phyloP scores from a whole-genome alignment of 2,797 vertebrate genomes.

The Hoplostethus mediterraneus region DNA sequence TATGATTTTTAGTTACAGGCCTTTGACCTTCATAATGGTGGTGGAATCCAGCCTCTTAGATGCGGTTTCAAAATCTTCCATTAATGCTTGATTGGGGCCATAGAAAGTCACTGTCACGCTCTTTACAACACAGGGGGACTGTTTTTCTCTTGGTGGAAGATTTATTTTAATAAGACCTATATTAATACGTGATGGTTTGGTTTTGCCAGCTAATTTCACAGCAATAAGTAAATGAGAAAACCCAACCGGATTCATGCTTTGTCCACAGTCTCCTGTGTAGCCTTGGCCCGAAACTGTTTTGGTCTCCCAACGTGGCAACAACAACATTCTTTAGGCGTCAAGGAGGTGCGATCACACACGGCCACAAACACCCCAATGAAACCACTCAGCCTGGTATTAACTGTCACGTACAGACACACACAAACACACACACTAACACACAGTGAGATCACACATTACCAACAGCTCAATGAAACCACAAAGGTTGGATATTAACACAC shows the following conservation, averaged over 20 bases:
- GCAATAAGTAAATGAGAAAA: neutral
- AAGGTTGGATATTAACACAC: neutral
- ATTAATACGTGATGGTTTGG: neutral
- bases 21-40: conserved; percentile 30
- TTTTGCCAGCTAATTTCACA: neutral
- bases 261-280: neutral
- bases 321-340: conserved; percentile 38
- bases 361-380: conserved; percentile 18
- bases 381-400: conserved; percentile 36
- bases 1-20: conserved; percentile 17
- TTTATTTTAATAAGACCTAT: conserved; percentile 6
- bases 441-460: conserved; percentile 20
- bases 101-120: conserved; percentile 13
- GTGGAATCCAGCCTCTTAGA: conserved; percentile 21
- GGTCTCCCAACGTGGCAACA: neutral
- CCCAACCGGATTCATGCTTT: too few relatives aligned
- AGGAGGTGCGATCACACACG: conserved; percentile 39
- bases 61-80: conserved; percentile 19
- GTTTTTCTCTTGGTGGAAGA: neutral
- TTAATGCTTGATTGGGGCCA: conserved; percentile 42
- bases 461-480: conserved; percentile 11
- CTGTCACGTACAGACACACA: neutral
- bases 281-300: neutral
- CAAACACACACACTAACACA: neutral
- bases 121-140: conserved; percentile 29